phyloP scores from a whole-genome alignment of 2,797 vertebrate genomes.

The Linurgus olivaceus region DNA sequence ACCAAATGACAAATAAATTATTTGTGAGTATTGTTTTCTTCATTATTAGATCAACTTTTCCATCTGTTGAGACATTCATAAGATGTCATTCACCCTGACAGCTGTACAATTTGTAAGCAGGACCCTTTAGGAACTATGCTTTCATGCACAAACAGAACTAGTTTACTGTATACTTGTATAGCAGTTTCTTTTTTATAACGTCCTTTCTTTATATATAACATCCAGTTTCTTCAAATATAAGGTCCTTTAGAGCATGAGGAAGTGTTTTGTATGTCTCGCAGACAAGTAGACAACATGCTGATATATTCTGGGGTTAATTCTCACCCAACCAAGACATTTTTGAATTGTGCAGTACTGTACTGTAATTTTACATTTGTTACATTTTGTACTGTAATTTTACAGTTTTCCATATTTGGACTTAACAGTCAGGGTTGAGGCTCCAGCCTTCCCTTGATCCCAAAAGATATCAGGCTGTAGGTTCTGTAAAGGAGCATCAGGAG shows the following conservation, averaged over 20 bases:
- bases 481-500: not conserved
- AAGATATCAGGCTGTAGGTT: not conserved
- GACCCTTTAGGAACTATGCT: not conserved
- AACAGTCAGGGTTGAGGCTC: not conserved
- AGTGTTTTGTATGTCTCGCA: not conserved
- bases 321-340: not conserved
- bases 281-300: not conserved
- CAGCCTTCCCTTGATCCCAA: not conserved
- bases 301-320: not conserved
- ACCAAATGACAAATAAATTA: slow-evolving; percentile 53
- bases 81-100: not conserved
- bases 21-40: slow-evolving; percentile 27
- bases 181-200: not conserved
- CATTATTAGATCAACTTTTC: not conserved
- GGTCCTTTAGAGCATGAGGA: not conserved
- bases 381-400: not conserved
- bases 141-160: not conserved
- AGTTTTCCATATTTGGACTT: not conserved
- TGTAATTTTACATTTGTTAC: not conserved
- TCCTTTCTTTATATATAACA: not conserved
- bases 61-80: not conserved
- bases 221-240: not conserved
- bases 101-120: not conserved
- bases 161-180: not conserved
- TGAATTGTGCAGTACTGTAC: not conserved